Evolutionary conservation across 2,888 invertebrate genomes (phyloP).

Genomic region (Euzetes globulus): DNA sequence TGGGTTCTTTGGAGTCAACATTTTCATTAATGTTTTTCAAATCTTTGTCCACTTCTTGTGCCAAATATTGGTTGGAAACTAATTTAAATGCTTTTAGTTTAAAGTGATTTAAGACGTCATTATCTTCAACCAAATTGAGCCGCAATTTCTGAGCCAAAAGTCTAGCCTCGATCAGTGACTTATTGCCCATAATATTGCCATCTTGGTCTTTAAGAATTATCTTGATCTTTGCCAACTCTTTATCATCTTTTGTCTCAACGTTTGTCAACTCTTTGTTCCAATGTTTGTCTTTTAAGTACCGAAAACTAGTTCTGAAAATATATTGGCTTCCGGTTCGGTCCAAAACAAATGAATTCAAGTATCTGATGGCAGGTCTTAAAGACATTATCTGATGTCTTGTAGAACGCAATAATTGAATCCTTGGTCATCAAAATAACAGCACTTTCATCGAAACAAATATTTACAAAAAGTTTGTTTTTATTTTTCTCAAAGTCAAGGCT

Average conservation of each 20-base stretch:
- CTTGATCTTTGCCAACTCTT: not conserved
- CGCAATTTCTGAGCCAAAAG: conserved; percentile 27
- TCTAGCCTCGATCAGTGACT: conserved; percentile 16
- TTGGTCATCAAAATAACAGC: too few relatives aligned
- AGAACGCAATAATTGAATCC: not conserved
- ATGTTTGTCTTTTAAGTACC: not conserved
- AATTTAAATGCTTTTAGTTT: not conserved
- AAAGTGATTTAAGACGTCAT: not conserved
- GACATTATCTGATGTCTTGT: not conserved
- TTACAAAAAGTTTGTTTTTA: too few relatives aligned
- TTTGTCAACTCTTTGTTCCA: not conserved
- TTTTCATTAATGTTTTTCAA: not conserved
- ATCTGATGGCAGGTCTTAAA: not conserved
- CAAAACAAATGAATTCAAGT: not conserved
- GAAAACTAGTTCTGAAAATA: not conserved
- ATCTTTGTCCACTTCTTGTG: not conserved
- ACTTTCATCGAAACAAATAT: too few relatives aligned
- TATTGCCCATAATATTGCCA: conserved; percentile 25
- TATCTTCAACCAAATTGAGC: conserved; percentile 21
- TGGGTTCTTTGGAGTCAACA: not conserved
- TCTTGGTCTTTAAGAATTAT: conserved; percentile 22
- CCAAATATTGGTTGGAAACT: conserved; percentile 11
- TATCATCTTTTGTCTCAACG: not conserved
- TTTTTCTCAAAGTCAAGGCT: too few relatives aligned
- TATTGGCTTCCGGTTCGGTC: not conserved